These are phyloP conservation scores for Heterotis niloticus DNA, from an alignment of 2,113 vertebrate species.

Conservation along the genomic window DNA sequence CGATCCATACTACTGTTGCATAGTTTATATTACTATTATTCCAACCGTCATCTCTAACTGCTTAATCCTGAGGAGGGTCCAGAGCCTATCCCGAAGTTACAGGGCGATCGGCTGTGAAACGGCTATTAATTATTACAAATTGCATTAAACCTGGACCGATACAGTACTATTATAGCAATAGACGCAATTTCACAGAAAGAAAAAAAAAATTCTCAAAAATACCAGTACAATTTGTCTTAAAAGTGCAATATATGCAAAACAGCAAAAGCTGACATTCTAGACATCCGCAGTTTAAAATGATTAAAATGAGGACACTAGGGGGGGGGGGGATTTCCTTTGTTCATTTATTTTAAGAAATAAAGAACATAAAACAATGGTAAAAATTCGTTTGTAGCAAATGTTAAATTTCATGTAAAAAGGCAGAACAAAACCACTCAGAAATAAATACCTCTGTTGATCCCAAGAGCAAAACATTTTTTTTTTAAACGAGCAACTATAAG, in stretches of 20 bases:
- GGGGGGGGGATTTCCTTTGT: constrained; percentile 27
- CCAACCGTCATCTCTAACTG: neutral
- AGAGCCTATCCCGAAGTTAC: no score
- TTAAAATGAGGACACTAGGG: constrained; percentile 21
- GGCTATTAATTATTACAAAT: neutral
- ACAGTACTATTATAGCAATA: no score
- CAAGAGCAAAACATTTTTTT: constrained; percentile 56
- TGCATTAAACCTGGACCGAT: no score
- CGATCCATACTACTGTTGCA: no score
- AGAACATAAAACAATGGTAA: constrained; percentile 77
- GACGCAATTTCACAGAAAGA: no score
- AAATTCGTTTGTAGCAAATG: constrained; percentile 72
- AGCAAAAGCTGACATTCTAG: no score
- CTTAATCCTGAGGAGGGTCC: no score
- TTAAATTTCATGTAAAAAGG: constrained; percentile 69
- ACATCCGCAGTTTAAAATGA: neutral
- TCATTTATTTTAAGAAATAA: constrained; percentile 65
- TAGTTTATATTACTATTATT: neutral
- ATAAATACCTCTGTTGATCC: constrained; percentile 85
- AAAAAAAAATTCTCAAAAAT: no score
- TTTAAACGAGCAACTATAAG: constrained; percentile 43
- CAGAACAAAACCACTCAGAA: constrained; percentile 69
- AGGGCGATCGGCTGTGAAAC: no score
- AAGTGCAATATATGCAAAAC: no score
- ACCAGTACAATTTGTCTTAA: no score